Percentiles rank a stretch among this genome's conserved stretches.
Evolutionary conservation across 2,888 invertebrate genomes (phyloP).

Genomic region (Ectropis crepuscularia): DNA sequence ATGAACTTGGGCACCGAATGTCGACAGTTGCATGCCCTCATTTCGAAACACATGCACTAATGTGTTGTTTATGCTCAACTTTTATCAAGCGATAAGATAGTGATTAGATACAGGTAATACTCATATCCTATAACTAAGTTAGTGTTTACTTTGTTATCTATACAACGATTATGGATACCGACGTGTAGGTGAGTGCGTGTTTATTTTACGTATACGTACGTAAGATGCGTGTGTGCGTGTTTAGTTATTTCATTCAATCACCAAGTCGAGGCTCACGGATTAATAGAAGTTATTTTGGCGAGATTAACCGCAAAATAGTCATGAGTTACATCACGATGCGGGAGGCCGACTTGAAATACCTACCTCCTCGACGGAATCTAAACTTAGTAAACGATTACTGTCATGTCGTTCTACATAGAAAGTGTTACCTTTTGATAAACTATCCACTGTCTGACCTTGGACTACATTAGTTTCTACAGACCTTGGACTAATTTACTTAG

Average conservation of each 20-base stretch:
- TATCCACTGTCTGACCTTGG: no score
- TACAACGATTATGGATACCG: constrained; percentile 7
- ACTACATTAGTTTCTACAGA: no score
- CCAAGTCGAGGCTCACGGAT: neutral
- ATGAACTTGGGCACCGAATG: constrained; percentile 28
- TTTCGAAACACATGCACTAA: neutral
- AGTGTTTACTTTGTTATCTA: constrained; percentile 8
- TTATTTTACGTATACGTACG: neutral
- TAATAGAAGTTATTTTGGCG: constrained; percentile 24
- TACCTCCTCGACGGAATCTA: no score
- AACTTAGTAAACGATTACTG: no score
- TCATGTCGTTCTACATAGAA: no score
- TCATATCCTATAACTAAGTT: constrained; percentile 1
- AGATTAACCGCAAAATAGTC: constrained; percentile 25
- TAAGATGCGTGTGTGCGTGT: neutral
- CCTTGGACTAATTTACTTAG: no score
- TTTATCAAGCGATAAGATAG: constrained; percentile 12
- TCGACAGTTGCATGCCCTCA: constrained; percentile 13
- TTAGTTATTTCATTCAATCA: neutral
- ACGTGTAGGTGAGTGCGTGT: neutral
- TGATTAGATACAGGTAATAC: neutral
- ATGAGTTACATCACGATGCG: constrained; percentile 23
- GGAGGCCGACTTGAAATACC: constrained; percentile 11
- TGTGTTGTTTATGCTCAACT: neutral
- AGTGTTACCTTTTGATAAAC: no score